Base-by-base conservation (phyloP, 2,888 invertebrate species). In the Coenonympha glycerion region DNA sequence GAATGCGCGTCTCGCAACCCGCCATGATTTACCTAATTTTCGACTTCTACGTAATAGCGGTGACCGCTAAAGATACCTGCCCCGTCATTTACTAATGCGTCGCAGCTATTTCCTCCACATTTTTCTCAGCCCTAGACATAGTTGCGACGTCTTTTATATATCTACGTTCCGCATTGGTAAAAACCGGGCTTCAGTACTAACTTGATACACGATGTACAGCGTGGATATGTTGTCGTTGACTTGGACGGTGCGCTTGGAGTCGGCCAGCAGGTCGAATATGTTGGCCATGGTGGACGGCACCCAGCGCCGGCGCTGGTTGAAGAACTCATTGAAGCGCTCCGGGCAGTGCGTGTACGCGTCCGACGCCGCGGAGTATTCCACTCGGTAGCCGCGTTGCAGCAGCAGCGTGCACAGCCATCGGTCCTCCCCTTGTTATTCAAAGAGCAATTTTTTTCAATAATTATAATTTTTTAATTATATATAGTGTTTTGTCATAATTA, bases 241-340 rank as follows among this genome's bases (percentile, higher is more conserved):
- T 68, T 90, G 87, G 15, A 96, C 92, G 1, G 96, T 95, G 54
- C 90, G 89, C 61, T 92, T 92, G 57, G 93, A 92, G 70, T 95
- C 93, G 6, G 89, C 88, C 0, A 97, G 85, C 51, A 98, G 88
- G 78, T 98, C 98, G 60, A 97, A 88, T 63, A 98, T 96, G 73
- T 98, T 98, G 24, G 97, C 97, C 76, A 97, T 94, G 0, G 98
- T 98, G 1, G 98, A 98, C 1, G 98, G 97, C 54, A 97, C 95
- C 98, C 98, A 98, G 30, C 98, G 91, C 9, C 98, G 90, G 9
- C 98, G 90, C 76, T 98, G 98, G 78, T 96, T 96, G 81, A 92
- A 98, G 83, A 98, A 98, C 76, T 97, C 97, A 59, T 92, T 92
- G 76, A 98, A 98, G 8, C 79, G 90, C 82, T 98, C 97, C 0